Percentiles rank a stretch among this genome's conserved stretches.
Evolutionary conservation across 2,797 vertebrate genomes (phyloP).

Genomic region (Rhincodon typus): DNA sequence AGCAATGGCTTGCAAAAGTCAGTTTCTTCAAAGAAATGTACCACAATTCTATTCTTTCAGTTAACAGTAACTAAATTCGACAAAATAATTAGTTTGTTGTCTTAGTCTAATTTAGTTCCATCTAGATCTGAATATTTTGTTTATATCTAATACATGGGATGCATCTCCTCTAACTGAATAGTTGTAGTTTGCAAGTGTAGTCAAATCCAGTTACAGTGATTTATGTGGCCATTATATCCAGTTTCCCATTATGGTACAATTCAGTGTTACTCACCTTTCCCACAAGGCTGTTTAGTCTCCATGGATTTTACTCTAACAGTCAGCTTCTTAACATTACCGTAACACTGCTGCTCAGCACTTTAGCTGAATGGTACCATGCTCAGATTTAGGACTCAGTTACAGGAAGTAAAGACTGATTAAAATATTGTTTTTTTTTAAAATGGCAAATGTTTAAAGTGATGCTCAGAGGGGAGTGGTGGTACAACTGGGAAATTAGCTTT

Average conservation of each 20-base stretch:
- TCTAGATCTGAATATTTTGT: background rate
- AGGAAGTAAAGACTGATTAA: background rate
- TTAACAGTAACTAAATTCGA: background rate
- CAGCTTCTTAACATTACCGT: background rate
- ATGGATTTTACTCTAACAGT: background rate
- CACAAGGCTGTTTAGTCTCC: background rate
- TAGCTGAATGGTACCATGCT: background rate
- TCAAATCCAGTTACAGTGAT: background rate
- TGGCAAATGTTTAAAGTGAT: background rate
- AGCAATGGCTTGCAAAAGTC: background rate
- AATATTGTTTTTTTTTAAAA: background rate
- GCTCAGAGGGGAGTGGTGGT: background rate
- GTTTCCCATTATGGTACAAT: background rate
- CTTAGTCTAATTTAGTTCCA: background rate
- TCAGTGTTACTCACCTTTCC: background rate
- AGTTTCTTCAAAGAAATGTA: background rate
- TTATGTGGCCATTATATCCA: background rate
- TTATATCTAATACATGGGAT: background rate
- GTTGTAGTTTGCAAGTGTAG: background rate
- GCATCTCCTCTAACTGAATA: background rate
- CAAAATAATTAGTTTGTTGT: too few relatives aligned
- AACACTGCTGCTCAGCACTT: background rate
- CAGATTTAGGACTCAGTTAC: background rate
- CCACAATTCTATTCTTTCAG: background rate
- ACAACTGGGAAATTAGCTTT: background rate